Base-by-base conservation (phyloP, 1,140 invertebrate species). In the Paraescarpia echinospica region DNA sequence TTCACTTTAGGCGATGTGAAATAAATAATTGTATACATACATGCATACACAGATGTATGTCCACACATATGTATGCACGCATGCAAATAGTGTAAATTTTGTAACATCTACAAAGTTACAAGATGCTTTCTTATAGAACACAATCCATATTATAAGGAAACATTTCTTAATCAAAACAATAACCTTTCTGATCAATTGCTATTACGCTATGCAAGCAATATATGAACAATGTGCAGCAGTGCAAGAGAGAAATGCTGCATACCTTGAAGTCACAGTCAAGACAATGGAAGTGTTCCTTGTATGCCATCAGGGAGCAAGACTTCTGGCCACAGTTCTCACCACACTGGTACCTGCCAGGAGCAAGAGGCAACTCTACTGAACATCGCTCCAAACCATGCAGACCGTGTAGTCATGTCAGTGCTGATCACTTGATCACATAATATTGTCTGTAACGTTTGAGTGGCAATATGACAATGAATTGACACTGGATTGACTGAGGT, bases 231-330 rank as follows among this genome's bases (percentile, higher is more conserved):
- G 22, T 22, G 27, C 22, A 77, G 27, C 18, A 77, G 22, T 8
- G 18, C 48, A 51, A 51, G 48, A 51, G 48, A 51, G 48, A 51
- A 12, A 4, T 31, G 59, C 8, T 48, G n/a, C 91, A 1, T 93
- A 95, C 95, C 93, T 98, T 97, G 12, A 97, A 97, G 95, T 97
- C 97, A 96, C 99, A 99, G 96, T 99, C 98, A 94, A 99, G 97
- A 96, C 99, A 99, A 96, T 99, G 99, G 96, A 99, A 99, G 95
- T 99, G 99, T 96, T 99, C 99, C 94, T 98, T 96, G 95, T 98
- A 98, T 92, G 98, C 98, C 92, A 98, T 96, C 93, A 98, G 98
- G 94, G 97, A 97, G 96, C 98, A 98, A 94, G 97, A 97, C 35
- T 97, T 97, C 89, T 97, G 97, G n/a, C 98, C 97, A 95, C 98